Conservation (phyloP, 2,888 invertebrate species). For the Pammene aurita region DNA sequence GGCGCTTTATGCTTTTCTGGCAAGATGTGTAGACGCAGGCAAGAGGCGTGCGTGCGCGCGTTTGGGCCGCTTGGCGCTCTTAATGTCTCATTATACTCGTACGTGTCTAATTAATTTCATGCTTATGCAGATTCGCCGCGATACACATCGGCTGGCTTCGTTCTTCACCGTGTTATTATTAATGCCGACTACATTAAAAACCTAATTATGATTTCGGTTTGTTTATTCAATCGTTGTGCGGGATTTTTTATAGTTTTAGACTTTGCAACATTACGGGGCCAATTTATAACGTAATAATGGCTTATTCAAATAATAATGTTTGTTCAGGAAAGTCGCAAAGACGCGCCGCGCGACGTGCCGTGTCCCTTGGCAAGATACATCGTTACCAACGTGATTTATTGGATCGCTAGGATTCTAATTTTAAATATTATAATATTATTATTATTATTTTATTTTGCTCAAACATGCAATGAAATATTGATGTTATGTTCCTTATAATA, state of each 20-base stretch:
- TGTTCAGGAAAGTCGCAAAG: not conserved
- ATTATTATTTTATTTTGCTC: too few species aligned
- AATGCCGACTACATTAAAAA: conserved; percentile 34
- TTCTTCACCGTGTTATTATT: conserved; percentile 29
- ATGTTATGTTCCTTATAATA: too few species aligned
- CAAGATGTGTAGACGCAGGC: conserved; percentile 14
- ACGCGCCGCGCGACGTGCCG: conserved; percentile 1
- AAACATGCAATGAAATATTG: too few species aligned
- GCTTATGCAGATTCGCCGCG: conserved; percentile 40
- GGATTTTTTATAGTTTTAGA: conserved; percentile 21
- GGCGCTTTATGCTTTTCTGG: conserved; percentile 20
- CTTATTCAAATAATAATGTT: conserved; percentile 27
- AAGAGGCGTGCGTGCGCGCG: conserved; percentile 29
- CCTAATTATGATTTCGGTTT: conserved; percentile 39
- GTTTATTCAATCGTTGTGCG: conserved; percentile 34
- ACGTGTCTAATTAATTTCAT: conserved; percentile 40
- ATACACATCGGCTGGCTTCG: conserved; percentile 36
- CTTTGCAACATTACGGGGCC: conserved; percentile 16
- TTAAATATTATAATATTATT: conserved; percentile 29
- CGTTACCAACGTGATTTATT: conserved; percentile 29
- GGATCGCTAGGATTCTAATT: conserved; percentile 22
- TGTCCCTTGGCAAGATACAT: not conserved
- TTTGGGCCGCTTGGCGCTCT: conserved; percentile 19
- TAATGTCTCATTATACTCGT: conserved; percentile 42
- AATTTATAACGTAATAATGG: conserved; percentile 21